A percentile compares a stretch with the other conserved stretches of the same genome.
Evolutionary conservation across 2,113 vertebrate genomes (phyloP).

Genomic region (Grantiella picta): DNA sequence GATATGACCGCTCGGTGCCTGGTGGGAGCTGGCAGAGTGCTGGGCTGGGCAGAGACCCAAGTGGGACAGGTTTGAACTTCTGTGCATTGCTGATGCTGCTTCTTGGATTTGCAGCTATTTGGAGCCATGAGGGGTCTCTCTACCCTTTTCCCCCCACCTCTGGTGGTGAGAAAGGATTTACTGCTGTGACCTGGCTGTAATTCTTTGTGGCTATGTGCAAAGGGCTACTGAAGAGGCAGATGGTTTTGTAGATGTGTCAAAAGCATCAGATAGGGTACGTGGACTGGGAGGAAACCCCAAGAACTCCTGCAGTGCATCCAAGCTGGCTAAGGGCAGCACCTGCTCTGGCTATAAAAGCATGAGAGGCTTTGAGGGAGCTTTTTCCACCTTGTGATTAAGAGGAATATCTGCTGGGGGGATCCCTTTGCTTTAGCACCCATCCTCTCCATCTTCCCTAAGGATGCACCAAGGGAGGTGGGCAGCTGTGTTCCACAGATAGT

Average conservation of each 20-base stretch:
- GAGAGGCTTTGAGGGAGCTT: neutral
- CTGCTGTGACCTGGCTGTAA: neutral
- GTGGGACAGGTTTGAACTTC: constrained; percentile 13
- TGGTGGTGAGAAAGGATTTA: neutral
- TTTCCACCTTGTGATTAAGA: neutral
- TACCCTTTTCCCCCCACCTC: neutral
- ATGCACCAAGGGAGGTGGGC: neutral
- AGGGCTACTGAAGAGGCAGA: neutral
- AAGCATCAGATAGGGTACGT: neutral
- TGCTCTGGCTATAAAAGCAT: neutral
- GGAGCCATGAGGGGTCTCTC: fast-evolving
- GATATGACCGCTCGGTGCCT: neutral
- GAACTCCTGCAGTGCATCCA: fast-evolving
- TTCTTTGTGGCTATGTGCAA: neutral
- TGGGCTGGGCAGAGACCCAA: constrained; percentile 35
- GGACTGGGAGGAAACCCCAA: neutral
- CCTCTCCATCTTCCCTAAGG: neutral
- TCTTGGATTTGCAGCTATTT: neutral
- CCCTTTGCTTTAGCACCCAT: neutral
- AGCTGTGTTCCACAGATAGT: neutral
- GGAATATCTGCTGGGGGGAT: fast-evolving
- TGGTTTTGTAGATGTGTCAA: neutral
- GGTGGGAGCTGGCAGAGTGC: constrained; percentile 7
- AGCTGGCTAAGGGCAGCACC: neutral
- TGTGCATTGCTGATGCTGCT: neutral